Conservation (phyloP, 2,888 invertebrate species). For the Teinopalpus imperialis region DNA sequence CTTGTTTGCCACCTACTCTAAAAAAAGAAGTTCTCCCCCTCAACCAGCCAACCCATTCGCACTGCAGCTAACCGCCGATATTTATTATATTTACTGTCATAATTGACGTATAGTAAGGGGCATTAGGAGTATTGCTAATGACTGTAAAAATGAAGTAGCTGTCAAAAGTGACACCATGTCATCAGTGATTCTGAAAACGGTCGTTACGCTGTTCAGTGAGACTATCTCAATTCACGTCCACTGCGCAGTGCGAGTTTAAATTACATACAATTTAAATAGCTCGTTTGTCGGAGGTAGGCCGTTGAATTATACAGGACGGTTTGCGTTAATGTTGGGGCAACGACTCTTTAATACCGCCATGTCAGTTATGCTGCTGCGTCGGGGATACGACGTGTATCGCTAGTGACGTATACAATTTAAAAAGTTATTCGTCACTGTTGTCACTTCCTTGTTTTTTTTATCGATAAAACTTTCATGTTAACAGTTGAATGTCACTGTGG, state of each 20-base stretch:
- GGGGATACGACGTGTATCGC: background rate
- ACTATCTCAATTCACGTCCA: constrained; percentile 13
- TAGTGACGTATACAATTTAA: background rate
- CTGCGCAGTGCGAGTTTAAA: constrained; percentile 9
- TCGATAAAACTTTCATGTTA: no score
- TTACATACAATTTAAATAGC: constrained; percentile 23
- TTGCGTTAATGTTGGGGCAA: constrained; percentile 36
- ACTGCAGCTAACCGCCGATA: no score
- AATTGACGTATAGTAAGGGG: no score
- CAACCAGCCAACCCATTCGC: no score
- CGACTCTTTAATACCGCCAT: constrained; percentile 33
- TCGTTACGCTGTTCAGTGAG: constrained; percentile 9
- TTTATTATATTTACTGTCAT: no score
- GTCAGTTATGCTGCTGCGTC: constrained; percentile 13
- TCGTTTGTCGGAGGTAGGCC: constrained; percentile 36
- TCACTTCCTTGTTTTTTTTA: no score
- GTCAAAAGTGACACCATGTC: constrained; percentile 10
- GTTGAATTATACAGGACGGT: constrained; percentile 35
- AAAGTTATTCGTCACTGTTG: background rate
- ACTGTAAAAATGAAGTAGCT: constrained; percentile 4
- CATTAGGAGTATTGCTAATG: no score
- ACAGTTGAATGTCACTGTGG: no score
- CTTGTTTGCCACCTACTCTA: no score
- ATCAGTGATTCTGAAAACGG: constrained; percentile 11
- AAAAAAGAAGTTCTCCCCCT: no score